Evolutionary conservation across 2,113 vertebrate species (phyloP), one percentile per base, ranked within the genome.

Genomic region (Centropus bengalensis): DNA sequence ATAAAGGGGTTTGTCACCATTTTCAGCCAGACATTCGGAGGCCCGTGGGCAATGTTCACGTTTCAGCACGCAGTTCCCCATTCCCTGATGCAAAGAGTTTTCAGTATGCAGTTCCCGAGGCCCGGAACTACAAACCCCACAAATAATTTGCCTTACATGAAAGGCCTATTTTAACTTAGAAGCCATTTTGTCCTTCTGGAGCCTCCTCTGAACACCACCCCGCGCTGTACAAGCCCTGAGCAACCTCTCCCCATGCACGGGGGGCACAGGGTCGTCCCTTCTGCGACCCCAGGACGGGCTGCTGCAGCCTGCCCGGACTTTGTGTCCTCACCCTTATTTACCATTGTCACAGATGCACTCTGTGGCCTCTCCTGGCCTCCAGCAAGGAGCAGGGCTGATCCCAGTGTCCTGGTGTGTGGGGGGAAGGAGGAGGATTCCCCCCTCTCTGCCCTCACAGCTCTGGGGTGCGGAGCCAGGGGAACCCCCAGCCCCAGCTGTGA

Each of bases 291-390:
- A 73, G 45, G 5, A 1, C 30, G 33, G 58, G 76, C 28, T 6
- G 15, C 52, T 76, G 90, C 38, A 76, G 62, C 52, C 54, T 2
- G 3, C 89, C 38, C 0, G 0, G 47, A 47, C 36, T 52, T n/a
- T 23, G 66, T 51, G 28, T 16, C 71, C 17, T 23, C 45, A 42
- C 47, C 23, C 4, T 14, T 19, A 23, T 58, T 76, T 45, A 49
- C 24, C 38, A 58, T 16, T 62, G 63, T 4, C 1, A 0, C 47
- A 55, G 51, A 52, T 4, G 17, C 56, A 58, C 68, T 83, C 71
- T 2, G 1, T 5, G 45, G 44, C 49, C 76, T 45, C 81, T 54
- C 68, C n/a, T 0, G 0, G 56, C 18, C 21, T 45, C 60, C 17
- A 7, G 24, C 38, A 79, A 1, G 1, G 87, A 14, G 38, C 18